Base-by-base conservation (phyloP, 2,113 vertebrate species). In the Scomber japonicus region DNA sequence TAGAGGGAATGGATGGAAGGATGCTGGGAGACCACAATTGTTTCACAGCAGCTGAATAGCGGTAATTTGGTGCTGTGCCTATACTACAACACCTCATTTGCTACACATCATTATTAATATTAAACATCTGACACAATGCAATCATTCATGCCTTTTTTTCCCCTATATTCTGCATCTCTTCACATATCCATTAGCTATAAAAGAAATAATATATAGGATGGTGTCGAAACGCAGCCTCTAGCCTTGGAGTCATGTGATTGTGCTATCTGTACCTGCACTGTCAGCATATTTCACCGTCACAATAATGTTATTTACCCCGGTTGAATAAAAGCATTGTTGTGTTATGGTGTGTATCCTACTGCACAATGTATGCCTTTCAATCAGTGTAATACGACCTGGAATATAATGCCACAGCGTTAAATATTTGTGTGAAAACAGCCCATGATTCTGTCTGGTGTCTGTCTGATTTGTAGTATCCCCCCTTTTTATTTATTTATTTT, bases 271-370 rank as follows among this genome's bases (percentile, higher is more conserved):
- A 77, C 78, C 60, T 88, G 88, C 91, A 80, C 61, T 73, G 83
- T 91, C 90, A 90, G 89, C 90, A 84, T 74, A 54, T 85, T 83
- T 80, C 60, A 61, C 56, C 2, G 2, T 75, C 68, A 70, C 78
- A 3, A 82, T 71, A 84, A 85, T 74, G 75, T 56, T 69, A 85
- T 89, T 88, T 86, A 61, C 72, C 55, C 24, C 3, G 35, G 35
- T 78, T 86, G 80, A 82, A 87, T 79, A 71, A 82, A 85, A 62
- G 60, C 64, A 82, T 80, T 75, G 63, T 70, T 76, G 50, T 76
- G 77, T 72, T 81, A 21, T 68, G 66, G 64, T 81, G 60, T 82
- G 82, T 79, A 24, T 86, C 73, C 61, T 19, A 2, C 46, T 27
- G 69, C 61, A 68, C 63, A 65, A 81, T 81, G 69, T 61, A 49